Conservation (phyloP, 2,797 vertebrate species). For the Brachymystax lenok region DNA sequence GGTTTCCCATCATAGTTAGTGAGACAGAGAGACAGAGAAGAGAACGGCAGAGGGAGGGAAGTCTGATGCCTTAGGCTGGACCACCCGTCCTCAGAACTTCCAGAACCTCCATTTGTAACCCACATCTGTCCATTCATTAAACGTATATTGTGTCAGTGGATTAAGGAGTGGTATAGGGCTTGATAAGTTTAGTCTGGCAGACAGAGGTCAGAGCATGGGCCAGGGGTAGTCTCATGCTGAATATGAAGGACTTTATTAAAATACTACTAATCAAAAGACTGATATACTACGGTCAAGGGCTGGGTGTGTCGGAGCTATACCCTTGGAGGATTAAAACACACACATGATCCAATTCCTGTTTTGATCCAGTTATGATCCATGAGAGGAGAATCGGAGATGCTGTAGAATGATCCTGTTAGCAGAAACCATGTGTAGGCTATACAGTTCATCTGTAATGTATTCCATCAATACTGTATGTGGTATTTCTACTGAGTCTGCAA, state of each 20-base stretch:
- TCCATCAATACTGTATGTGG: constrained; percentile 22
- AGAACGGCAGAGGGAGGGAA: neutral
- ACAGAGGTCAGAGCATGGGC: constrained; percentile 58
- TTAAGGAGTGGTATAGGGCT: neutral
- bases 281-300: constrained; percentile 45
- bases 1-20: constrained; percentile 6
- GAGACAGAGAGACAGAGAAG: neutral
- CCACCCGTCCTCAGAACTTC: neutral
- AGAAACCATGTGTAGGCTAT: constrained; percentile 3
- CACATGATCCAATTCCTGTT: constrained; percentile 62
- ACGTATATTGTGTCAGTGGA: neutral
- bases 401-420: constrained; percentile 33
- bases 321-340: constrained; percentile 65
- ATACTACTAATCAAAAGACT: constrained; percentile 67
- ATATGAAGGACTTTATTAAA: constrained; percentile 75
- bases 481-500: constrained; percentile 24
- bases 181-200: constrained; percentile 53
- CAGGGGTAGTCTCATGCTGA: constrained; percentile 62
- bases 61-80: neutral
- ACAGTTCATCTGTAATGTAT: constrained; percentile 28
- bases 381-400: constrained; percentile 28
- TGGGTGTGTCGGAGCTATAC: constrained; percentile 43
- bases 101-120: neutral
- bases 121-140: neutral
- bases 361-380: constrained; percentile 28